Evolutionary conservation across 2,797 vertebrate species (phyloP), one percentile per base, ranked within the genome.

Genomic region (Arnoldichthys spilopterus): DNA sequence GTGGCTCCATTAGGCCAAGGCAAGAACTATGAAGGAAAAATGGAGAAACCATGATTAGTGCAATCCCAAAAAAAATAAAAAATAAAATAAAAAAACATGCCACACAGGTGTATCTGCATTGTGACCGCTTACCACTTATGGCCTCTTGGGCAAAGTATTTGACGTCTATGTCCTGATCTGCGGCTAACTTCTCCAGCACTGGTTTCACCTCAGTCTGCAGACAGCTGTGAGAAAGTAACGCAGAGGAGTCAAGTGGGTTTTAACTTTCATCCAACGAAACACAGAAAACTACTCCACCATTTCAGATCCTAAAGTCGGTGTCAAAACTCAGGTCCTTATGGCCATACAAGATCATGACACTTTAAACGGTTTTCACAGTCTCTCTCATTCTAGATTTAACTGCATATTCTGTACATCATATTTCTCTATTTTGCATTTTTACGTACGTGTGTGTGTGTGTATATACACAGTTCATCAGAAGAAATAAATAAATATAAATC

Each of bases 141-240:
- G 96, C 96, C 91, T 97, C 96, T 89, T 96, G 96, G 81, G 96
- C 96, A 81, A 97, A 97, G 88, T 97, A 97, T 84, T 96, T 97
- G 85, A 97, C 96, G 78, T 97, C 96, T 92, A 96, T 95, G 83
- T 97, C 96, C 85, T 95, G 92, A 85, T 97, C 96, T 74, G 94
- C 89, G 73, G 95, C 93, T 82, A 97, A 86, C 82, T 96, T 97
- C 89, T 97, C 95, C 79, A 97, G 92, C 74, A 96, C 93, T 0
- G 94, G 95, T 87, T 95, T 97, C 79, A 97, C 96, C 81, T 97
- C 95, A 16, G 92, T 87, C 82, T 96, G 95, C 84, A 97, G 91
- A 75, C 94, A 91, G 83, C 96, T 97, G 79, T 37, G 82, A 88
- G 56, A 73, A 26, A 61, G n/a, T n/a, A n/a, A n/a, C n/a, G n/a